Percentiles rank a stretch among this genome's conserved stretches.
Evolutionary conservation across 2,888 invertebrate species (phyloP).

Genomic region (Harpalus rufipes): DNA sequence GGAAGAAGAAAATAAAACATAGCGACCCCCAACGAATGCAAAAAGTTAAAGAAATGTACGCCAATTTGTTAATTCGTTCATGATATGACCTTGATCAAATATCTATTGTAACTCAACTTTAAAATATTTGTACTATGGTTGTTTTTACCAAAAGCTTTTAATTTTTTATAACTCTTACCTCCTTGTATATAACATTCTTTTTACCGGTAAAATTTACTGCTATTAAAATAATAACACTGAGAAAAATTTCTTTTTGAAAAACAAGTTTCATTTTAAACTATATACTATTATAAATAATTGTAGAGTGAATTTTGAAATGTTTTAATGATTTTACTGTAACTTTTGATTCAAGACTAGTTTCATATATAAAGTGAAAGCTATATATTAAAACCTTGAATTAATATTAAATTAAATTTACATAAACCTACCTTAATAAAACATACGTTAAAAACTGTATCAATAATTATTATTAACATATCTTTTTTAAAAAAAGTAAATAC

Average conservation of each 20-base stretch:
- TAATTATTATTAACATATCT: not conserved
- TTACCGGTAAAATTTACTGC: not conserved
- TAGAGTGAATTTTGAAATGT: constrained; percentile 5
- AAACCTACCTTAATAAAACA: not conserved
- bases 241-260: constrained; percentile 14
- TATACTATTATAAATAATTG: not conserved
- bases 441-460: constrained; percentile 1
- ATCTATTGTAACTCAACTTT: too few species aligned
- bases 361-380: constrained; percentile 18
- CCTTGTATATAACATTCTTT: constrained; percentile 13
- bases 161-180: not conserved
- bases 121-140: too few species aligned
- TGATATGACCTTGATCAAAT: too few species aligned
- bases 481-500: too few species aligned
- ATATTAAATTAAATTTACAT: constrained; percentile 20
- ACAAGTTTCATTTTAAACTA: constrained; percentile 2
- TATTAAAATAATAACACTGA: constrained; percentile 14
- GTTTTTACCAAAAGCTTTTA: too few species aligned
- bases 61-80: too few species aligned
- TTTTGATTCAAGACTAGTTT: constrained; percentile 33
- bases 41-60: too few species aligned
- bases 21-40: too few species aligned
- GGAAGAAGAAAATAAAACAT: too few species aligned
- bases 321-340: constrained; percentile 25
- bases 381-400: constrained; percentile 19